Evolutionary conservation across 2,113 vertebrate species (phyloP).

Genomic region (Pholis gunnellus): DNA sequence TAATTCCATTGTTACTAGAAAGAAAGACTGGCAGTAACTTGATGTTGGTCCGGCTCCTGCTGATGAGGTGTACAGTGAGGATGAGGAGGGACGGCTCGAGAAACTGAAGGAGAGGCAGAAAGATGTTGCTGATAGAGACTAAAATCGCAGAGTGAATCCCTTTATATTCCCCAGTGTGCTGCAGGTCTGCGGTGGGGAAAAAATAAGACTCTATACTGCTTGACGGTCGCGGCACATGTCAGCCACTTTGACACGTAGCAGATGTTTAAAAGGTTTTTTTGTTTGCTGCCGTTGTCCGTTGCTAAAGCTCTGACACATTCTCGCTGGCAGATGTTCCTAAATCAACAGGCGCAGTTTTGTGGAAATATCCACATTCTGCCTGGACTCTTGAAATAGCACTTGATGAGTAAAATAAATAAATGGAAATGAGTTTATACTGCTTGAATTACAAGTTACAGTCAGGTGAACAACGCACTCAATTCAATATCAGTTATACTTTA

Average conservation of each 20-base stretch:
- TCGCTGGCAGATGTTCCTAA: constrained; percentile 39
- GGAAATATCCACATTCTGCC: constrained; percentile 15
- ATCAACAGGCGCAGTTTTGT: constrained; percentile 36
- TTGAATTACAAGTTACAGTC: neutral
- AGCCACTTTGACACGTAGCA: constrained; percentile 60
- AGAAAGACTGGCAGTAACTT: neutral
- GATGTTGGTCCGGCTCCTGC: neutral
- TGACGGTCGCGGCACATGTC: constrained; percentile 60
- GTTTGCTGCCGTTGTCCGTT: constrained; percentile 55
- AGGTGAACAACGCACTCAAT: neutral
- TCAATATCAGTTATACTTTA: neutral
- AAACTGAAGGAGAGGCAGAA: constrained; percentile 16
- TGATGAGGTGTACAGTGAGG: neutral
- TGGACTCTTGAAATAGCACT: neutral
- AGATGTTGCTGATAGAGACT: constrained; percentile 30
- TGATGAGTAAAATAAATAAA: constrained; percentile 10
- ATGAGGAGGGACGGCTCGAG: neutral
- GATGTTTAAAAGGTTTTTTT: constrained; percentile 59
- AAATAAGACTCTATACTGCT: constrained; percentile 36
- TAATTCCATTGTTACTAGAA: neutral
- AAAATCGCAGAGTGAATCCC: constrained; percentile 28
- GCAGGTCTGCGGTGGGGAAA: constrained; percentile 8
- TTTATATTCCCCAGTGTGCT: constrained; percentile 34
- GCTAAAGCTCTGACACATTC: constrained; percentile 42
- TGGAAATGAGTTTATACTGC: neutral